A percentile compares a stretch with the other conserved stretches of the same genome.
Conservation (phyloP, 2,888 invertebrate species). For the Caenorhabditis angaria region DNA sequence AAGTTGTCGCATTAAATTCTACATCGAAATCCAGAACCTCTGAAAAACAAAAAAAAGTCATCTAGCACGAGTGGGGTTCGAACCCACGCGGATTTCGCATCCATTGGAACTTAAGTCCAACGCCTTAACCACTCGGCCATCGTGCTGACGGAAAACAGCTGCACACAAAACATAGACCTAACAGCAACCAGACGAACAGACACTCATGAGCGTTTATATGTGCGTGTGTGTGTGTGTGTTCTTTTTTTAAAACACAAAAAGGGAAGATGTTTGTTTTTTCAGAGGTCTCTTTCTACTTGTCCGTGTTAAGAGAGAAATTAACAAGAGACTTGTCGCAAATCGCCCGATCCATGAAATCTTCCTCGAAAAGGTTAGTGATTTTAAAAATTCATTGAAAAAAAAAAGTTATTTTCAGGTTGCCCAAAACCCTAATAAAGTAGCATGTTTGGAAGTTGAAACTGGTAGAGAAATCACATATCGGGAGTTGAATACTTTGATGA, state of each 20-base stretch:
- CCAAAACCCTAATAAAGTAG: slow-evolving; percentile 48
- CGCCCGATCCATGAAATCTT: slow-evolving; percentile 66
- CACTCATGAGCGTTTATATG: not conserved
- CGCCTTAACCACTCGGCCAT: slow-evolving; percentile 78
- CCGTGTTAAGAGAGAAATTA: slow-evolving; percentile 56
- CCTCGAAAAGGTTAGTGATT: slow-evolving; percentile 55
- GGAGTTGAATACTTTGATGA: slow-evolving; percentile 63
- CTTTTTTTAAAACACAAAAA: not conserved
- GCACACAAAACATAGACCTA: not conserved
- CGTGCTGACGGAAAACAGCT: slow-evolving; percentile 31
- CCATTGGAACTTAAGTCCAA: slow-evolving; percentile 78
- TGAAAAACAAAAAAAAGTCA: not conserved
- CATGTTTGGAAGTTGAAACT: slow-evolving; percentile 60
- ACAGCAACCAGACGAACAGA: not conserved
- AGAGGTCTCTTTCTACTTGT: slow-evolving; percentile 63
- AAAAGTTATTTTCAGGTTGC: slow-evolving; percentile 29
- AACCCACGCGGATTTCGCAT: slow-evolving; percentile 58
- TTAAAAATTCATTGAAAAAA: not conserved
- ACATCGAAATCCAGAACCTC: too few relatives aligned
- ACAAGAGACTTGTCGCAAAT: slow-evolving; percentile 53
- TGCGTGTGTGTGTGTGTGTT: not conserved
- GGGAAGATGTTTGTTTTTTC: slow-evolving; percentile 25
- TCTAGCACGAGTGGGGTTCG: slow-evolving; percentile 58
- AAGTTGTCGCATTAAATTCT: too few relatives aligned
- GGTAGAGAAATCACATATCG: slow-evolving; percentile 60